Base-by-base conservation (phyloP, 1,140 invertebrate species). In the Cecropterus lyciades region DNA sequence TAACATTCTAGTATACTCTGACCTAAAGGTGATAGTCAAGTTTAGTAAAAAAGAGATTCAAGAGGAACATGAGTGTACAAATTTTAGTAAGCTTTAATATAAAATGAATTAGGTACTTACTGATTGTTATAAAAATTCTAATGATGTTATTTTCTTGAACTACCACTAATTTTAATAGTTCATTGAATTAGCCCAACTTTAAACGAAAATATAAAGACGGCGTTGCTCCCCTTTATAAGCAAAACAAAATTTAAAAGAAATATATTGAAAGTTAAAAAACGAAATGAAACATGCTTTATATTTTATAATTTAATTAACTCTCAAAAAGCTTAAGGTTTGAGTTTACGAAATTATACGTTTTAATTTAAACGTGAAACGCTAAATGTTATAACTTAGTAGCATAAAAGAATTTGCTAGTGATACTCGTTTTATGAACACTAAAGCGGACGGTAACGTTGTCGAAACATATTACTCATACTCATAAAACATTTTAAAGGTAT, bases 381-480 rank as follows among this genome's bases (percentile, higher is more conserved):
- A 33, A 33, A 51, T 33, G 49, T 52, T 33, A 52, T 52, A 33
- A 33, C 49, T 52, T 52, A 52, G 49, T 52, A 52, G 49, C 24
- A 52, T 30, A 33, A 33, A 33, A 8, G 30, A 7, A 33, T 9
- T 33, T 24, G 20, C 30, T 33, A 33, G 49, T 13, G 33, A 52
- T 52, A 15, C 49, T 24, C 24, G 13, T 52, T 52, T 52, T 52
- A 52, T 52, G 49, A 52, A 52, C 49, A 20, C 49, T 52, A 52
- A 52, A 52, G 30, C 49, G 27, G 14, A n/a, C 24, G 30, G 24
- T 52, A 52, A 30, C 14, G 49, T 33, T 33, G 49, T 52, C 27
- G 49, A 52, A 52, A 52, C 49, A 33, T 52, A 52, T 52, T 52
- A 52, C 49, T 52, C 33, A 33, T 33, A 33, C 49, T 52, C 49